phyloP scores from a whole-genome alignment of 2,888 invertebrate species.

The Watsonalla binaria region DNA sequence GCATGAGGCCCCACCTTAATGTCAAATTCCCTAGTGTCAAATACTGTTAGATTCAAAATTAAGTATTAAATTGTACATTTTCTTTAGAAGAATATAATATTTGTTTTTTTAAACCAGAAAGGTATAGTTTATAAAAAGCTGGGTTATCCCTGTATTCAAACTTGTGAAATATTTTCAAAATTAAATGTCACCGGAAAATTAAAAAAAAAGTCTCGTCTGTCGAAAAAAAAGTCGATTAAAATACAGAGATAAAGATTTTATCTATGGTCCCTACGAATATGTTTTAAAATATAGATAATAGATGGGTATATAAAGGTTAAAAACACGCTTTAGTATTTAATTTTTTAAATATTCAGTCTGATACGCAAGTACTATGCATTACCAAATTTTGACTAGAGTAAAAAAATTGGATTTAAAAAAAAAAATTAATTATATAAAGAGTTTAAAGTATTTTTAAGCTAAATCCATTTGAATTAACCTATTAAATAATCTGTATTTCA shows the following conservation, averaged over 20 bases:
- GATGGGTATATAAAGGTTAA: background rate
- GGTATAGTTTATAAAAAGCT: conserved; percentile 41
- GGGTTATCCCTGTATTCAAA: conserved; percentile 42
- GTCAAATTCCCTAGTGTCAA: conserved; percentile 49
- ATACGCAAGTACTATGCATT: conserved; percentile 29
- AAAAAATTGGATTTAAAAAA: conserved; percentile 8
- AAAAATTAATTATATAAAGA: conserved; percentile 5
- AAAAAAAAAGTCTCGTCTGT: too few relatives aligned
- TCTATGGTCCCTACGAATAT: conserved; percentile 72
- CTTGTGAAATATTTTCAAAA: conserved; percentile 13
- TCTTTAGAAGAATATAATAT: conserved; percentile 28
- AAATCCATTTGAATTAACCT: too few relatives aligned
- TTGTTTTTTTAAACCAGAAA: conserved; percentile 39
- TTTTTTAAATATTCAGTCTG: conserved; percentile 35
- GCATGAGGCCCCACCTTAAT: too few relatives aligned
- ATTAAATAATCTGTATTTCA: too few relatives aligned
- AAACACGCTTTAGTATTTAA: background rate
- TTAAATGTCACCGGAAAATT: conserved; percentile 7
- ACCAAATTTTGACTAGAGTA: conserved; percentile 33
- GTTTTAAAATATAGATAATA: conserved; percentile 37
- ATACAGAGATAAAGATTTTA: conserved; percentile 44
- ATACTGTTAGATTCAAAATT: conserved; percentile 20
- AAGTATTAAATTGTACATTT: conserved; percentile 24
- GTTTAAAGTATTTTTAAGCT: too few relatives aligned
- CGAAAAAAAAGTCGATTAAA: conserved; percentile 30